Conservation (phyloP, 2,888 invertebrate genomes). For the Terebella lapidaria region DNA sequence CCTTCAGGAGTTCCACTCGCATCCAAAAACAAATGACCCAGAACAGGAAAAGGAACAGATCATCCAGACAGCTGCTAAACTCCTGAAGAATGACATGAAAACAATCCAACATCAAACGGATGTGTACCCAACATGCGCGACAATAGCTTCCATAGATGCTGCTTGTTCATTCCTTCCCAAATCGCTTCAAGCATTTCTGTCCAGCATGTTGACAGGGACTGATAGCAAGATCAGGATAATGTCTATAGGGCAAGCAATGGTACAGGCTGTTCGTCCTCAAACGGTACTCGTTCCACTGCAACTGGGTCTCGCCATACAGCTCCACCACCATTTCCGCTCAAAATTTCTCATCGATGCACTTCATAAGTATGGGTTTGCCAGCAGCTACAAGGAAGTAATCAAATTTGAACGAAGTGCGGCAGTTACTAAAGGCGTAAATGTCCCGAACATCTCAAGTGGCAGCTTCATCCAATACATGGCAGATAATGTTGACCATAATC, state of each 20-base stretch:
- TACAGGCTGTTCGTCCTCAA: slow-evolving; percentile 25
- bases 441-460: slow-evolving; percentile 11
- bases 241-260: slow-evolving; percentile 27
- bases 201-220: no score
- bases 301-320: slow-evolving; percentile 24
- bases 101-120: background rate
- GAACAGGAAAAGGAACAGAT: background rate
- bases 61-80: background rate
- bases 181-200: no score
- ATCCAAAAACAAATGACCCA: background rate
- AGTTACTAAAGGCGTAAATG: slow-evolving; percentile 9
- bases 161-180: slow-evolving; percentile 9
- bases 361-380: slow-evolving; percentile 24
- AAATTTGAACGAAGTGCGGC: slow-evolving; percentile 16
- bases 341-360: slow-evolving; percentile 27
- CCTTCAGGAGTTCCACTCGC: background rate
- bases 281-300: slow-evolving; percentile 24
- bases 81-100: background rate
- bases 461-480: slow-evolving; percentile 29
- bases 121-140: background rate
- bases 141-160: background rate
- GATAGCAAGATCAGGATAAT: slow-evolving; percentile 10
- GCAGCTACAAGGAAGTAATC: slow-evolving; percentile 22
- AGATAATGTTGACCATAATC: slow-evolving; percentile 34
- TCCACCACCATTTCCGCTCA: slow-evolving; percentile 24